These are phyloP conservation scores for Philereme transversata DNA, from an alignment of 2,888 invertebrate genomes.

Conservation along the genomic window DNA sequence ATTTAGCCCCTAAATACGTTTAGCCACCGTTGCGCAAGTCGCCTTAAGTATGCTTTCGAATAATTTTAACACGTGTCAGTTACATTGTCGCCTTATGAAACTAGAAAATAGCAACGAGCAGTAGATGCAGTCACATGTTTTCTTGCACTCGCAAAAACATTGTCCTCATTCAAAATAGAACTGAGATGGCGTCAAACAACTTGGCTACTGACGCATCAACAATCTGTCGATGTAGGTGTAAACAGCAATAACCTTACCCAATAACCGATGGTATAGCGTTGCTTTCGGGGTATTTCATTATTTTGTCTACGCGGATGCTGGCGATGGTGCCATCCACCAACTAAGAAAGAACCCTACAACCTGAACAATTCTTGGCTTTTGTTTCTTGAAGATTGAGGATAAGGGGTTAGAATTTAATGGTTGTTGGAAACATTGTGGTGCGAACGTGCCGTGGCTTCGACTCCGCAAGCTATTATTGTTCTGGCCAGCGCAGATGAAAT, in stretches of 20 bases:
- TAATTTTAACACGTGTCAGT: slow-evolving; percentile 6
- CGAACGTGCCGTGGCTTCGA: slow-evolving; percentile 82
- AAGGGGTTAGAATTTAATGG: slow-evolving; percentile 60
- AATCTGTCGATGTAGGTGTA: slow-evolving; percentile 68
- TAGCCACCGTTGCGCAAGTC: no score
- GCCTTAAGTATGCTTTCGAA: no score
- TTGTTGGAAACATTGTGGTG: slow-evolving; percentile 74
- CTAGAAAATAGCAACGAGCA: slow-evolving; percentile 7
- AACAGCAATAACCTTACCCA: slow-evolving; percentile 82
- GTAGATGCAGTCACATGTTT: slow-evolving; percentile 27
- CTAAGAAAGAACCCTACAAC: slow-evolving; percentile 48
- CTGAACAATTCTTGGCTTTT: slow-evolving; percentile 38
- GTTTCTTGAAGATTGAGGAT: slow-evolving; percentile 45
- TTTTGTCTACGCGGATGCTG: slow-evolving; percentile 83
- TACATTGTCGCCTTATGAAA: slow-evolving; percentile 12
- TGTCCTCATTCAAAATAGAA: slow-evolving; percentile 58
- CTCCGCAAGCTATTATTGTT: slow-evolving; percentile 81
- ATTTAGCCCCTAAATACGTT: no score
- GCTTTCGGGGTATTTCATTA: slow-evolving; percentile 82
- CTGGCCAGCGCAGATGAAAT: slow-evolving; percentile 82
- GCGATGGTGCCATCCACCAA: slow-evolving; percentile 69
- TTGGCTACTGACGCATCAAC: slow-evolving; percentile 79
- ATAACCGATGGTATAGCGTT: slow-evolving; percentile 77
- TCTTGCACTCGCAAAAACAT: slow-evolving; percentile 31
- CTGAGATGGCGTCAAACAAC: slow-evolving; percentile 57